phyloP scores from a whole-genome alignment of 2,888 invertebrate species.

The Brachyptera risi region DNA sequence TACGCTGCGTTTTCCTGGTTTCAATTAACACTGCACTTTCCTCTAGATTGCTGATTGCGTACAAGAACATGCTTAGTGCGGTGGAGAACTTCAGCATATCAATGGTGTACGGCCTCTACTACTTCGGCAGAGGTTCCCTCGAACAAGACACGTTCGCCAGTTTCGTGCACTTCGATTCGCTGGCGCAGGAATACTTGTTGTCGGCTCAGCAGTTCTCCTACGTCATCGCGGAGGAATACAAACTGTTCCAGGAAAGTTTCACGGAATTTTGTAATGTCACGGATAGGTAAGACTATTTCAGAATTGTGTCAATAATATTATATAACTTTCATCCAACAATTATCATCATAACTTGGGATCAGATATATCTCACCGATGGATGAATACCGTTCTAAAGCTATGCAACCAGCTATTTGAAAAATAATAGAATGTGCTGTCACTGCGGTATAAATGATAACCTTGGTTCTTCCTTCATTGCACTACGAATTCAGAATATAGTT shows the following conservation, averaged over 20 bases:
- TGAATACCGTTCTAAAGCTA: no score
- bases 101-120: conserved; percentile 45
- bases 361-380: no score
- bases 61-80: conserved; percentile 46
- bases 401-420: no score
- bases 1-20: no score
- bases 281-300: background rate
- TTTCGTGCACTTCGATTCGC: conserved; percentile 43
- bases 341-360: no score
- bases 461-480: no score
- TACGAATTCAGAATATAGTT: no score
- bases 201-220: conserved; percentile 44
- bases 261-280: background rate
- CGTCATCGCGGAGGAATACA: conserved; percentile 38
- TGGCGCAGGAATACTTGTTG: conserved; percentile 45
- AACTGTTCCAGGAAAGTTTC: background rate
- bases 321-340: no score
- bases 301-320: no score
- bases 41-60: conserved; percentile 44
- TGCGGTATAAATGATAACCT: no score
- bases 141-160: conserved; percentile 40
- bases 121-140: conserved; percentile 42
- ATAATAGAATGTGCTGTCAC: no score
- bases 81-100: conserved; percentile 47
- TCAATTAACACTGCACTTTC: background rate